phyloP scores from a whole-genome alignment of 2,888 invertebrate genomes.

The Aspidiotus rigidus region DNA sequence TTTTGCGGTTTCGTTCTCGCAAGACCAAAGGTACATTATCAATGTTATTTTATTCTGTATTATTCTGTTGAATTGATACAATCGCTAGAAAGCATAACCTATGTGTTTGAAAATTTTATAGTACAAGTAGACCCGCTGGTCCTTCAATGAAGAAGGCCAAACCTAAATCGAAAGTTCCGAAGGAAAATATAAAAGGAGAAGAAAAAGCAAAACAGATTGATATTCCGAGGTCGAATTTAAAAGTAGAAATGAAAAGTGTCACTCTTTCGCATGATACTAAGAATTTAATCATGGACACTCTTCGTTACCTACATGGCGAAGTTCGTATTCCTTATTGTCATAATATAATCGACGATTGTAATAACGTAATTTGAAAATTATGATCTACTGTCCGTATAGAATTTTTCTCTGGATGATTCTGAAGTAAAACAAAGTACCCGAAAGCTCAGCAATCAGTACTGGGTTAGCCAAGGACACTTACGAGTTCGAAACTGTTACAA shows the following conservation, averaged over 20 bases:
- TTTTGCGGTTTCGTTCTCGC: too few species aligned
- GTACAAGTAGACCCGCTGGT: too few species aligned
- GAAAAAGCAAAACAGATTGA: not conserved
- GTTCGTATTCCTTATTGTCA: not conserved
- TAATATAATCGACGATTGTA: not conserved
- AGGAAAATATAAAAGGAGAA: not conserved
- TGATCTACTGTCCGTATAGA: slow-evolving; percentile 40
- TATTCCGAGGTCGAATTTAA: not conserved
- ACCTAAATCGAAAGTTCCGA: not conserved
- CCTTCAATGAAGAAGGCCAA: not conserved
- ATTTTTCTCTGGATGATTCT: slow-evolving; percentile 46
- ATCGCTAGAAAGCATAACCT: too few species aligned
- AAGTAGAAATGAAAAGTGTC: slow-evolving; percentile 24
- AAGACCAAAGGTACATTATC: too few species aligned
- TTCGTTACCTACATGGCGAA: slow-evolving; percentile 17
- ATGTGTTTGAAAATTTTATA: too few species aligned
- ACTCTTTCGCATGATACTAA: slow-evolving; percentile 8
- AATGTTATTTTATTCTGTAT: too few species aligned
- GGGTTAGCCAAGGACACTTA: slow-evolving; percentile 67
- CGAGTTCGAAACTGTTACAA: slow-evolving; percentile 46
- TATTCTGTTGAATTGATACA: too few species aligned
- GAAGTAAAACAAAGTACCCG: slow-evolving; percentile 49
- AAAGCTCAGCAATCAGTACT: slow-evolving; percentile 60
- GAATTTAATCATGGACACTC: slow-evolving; percentile 16
- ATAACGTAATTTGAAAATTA: not conserved